These are phyloP conservation scores for Pedionomus torquatus DNA, from an alignment of 2,113 vertebrate genomes.

Conservation along the genomic window DNA sequence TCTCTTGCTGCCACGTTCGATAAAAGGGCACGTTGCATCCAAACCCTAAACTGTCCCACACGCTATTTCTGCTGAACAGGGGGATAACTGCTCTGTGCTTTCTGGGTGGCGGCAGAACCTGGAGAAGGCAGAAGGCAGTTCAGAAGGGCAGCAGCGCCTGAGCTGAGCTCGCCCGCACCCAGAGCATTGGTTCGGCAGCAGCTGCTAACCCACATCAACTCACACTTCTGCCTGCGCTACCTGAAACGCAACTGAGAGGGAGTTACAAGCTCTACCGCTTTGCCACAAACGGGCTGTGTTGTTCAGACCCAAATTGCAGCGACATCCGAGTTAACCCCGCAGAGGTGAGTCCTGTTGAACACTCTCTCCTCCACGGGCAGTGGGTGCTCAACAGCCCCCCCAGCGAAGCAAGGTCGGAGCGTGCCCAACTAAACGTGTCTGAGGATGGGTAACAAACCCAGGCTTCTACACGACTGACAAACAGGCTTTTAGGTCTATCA, in stretches of 20 bases:
- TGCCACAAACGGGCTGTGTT: not conserved
- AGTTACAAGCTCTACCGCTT: not conserved
- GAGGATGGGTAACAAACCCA: not conserved
- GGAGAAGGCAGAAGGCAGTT: not conserved
- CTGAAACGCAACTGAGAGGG: not conserved
- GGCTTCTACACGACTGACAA: not conserved
- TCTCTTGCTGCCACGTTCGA: not conserved
- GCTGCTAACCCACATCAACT: not conserved
- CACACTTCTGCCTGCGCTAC: not conserved
- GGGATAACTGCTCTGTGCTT: not conserved
- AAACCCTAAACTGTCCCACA: not conserved
- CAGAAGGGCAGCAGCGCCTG: not conserved
- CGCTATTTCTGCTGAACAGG: not conserved
- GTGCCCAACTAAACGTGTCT: rapidly evolving
- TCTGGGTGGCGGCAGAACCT: not conserved
- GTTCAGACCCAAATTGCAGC: not conserved
- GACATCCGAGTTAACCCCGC: not conserved
- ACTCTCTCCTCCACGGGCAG: not conserved
- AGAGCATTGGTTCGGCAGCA: not conserved
- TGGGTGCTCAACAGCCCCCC: not conserved
- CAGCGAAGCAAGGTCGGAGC: not conserved
- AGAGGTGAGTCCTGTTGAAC: not conserved
- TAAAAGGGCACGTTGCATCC: not conserved
- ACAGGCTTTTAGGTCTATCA: not conserved
- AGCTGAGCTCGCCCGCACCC: not conserved